Percentiles rank a stretch among this genome's conserved stretches.
Evolutionary conservation across 2,797 vertebrate genomes (phyloP).

Genomic region (Lepus oiostolus): DNA sequence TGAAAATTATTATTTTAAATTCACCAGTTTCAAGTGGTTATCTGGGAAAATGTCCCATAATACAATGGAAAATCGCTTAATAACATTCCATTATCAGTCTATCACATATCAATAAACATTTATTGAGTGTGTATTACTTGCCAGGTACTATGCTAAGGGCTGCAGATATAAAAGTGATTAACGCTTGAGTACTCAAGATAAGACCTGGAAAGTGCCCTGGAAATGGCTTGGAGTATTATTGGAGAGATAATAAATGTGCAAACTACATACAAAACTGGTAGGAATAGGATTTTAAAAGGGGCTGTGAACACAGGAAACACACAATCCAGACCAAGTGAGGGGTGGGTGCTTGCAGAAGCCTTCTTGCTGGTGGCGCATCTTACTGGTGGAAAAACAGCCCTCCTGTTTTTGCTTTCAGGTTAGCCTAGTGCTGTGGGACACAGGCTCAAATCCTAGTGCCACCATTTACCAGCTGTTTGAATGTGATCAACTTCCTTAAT

Average conservation of each 20-base stretch:
- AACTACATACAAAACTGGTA: neutral
- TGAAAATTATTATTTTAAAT: conserved; percentile 4
- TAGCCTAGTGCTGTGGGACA: neutral
- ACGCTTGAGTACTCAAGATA: neutral
- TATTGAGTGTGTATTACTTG: neutral
- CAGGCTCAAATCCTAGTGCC: neutral
- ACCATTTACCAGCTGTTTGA: conserved; percentile 1
- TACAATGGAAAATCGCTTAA: conserved; percentile 43
- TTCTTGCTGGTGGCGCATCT: neutral
- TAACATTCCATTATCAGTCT: neutral
- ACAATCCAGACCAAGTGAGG: neutral
- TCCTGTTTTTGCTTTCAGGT: neutral
- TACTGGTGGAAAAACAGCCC: neutral
- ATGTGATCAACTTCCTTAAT: neutral
- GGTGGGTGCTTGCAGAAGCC: neutral
- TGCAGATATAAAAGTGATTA: conserved; percentile 16
- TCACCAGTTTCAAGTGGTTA: neutral
- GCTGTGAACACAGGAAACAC: neutral
- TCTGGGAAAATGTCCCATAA: conserved; percentile 19
- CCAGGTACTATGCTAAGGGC: neutral
- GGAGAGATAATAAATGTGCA: conserved; percentile 4
- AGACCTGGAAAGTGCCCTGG: neutral
- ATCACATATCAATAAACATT: neutral
- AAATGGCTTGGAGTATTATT: neutral
- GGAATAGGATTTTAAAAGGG: neutral